Base-by-base conservation (phyloP, 2,113 vertebrate species). In the Brachyistius frenatus region DNA sequence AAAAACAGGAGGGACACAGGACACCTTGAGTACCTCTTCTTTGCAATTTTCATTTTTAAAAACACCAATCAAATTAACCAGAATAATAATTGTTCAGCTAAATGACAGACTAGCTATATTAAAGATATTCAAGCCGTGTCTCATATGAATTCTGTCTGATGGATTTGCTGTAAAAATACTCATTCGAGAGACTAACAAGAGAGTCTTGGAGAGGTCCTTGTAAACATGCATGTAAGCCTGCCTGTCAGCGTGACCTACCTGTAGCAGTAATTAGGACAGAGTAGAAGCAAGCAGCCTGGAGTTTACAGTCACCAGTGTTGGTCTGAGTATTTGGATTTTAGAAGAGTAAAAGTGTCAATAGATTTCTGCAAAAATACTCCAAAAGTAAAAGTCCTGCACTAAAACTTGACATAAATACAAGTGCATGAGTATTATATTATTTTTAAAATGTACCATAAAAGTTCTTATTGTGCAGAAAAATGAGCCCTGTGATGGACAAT, bases 231-330 rank as follows among this genome's bases (percentile, higher is more conserved):
- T 49, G 56, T 11, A 53, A 60, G 36, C 35, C 52, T 15, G 44
- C 62, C 37, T 56, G 68, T 57, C 76, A 39, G 65, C 2, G 1
- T 85, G 86, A 88, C 83, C 86, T 66, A 85, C 81, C 86, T 88
- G 77, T 73, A 32, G 70, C 41, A 56, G 23, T 53, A 11, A 30
- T 16, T 72, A 88, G 85, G n/a, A 49, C 63, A 85, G 78, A 78
- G 15, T 1, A 81, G 46, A 70, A 55, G 74, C 16, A 15, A 52
- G 55, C 35, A 37, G 54, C 14, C 35, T 5, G n/a, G 62, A 41
- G 39, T 58, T 83, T 54, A 41, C 31, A 46, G 56, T 32, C 23
- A 47, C 5, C 14, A 35, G 9, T 10, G 23, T 15, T 33, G 33
- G 10, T 52, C 33, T 30, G 33, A 68, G n/a, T 36, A 16, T 75